Evolutionary conservation across 2,113 vertebrate species (phyloP), one percentile per base, ranked within the genome.

Genomic region (Sapayoa aenigma): DNA sequence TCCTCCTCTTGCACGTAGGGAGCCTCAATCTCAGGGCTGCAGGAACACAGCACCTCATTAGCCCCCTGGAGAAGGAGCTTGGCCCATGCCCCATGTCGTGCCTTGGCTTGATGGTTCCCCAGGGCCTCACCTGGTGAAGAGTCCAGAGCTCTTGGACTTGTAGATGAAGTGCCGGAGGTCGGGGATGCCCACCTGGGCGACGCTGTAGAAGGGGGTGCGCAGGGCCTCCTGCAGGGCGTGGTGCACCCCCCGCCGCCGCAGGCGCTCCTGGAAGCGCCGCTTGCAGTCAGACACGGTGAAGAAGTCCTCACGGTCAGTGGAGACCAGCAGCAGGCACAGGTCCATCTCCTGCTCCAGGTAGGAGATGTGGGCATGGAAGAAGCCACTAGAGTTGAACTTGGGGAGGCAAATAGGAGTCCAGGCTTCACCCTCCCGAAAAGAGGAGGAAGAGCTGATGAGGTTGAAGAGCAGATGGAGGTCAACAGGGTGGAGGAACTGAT

Each of bases 351-450:
- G 98, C 94, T 99, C 98, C 96, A 99, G 97, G 96, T 99, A 99
- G 44, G 99, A 99, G 96, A 99, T 99, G 97, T 99, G 99, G 42
- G 98, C 99, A 0, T 99, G 99, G 97, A 99, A 99, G 96, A 99
- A 99, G 65, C 99, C 99, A 0, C 98, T 98, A 0, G 98, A 98
- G 78, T 99, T 99, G 97, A 99, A 99, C 96, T 99, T 99, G 69
- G 99, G 99, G 91, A 99, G 98, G 96, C 99, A 99, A 97, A 99
- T 98, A 1, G 99, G 99, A 8, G 99, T 99, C 99, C 99, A 99
- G 41, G 98, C 99, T 97, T 99, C 99, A 0, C 99, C 99, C 91
- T 99, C 99, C 6, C 99, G 98, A 94, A 99, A 99, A 33, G 99
- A 99, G 1, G 98, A 99, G 35, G 99, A 99, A 31, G 99, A 99